These are phyloP conservation scores for Danio aesculapii DNA, from an alignment of 2,797 vertebrate species.

Conservation along the genomic window DNA sequence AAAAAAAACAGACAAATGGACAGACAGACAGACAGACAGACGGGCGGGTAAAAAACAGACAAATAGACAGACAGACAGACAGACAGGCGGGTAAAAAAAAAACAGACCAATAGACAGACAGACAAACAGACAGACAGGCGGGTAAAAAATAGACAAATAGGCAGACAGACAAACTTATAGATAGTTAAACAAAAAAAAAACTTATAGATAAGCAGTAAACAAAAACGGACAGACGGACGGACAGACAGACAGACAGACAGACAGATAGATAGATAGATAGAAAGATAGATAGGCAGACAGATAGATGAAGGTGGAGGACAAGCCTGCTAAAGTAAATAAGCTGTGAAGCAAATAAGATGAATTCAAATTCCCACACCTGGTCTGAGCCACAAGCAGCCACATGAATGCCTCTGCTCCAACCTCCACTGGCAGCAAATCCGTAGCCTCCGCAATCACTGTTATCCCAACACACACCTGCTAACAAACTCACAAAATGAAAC, in stretches of 20 bases:
- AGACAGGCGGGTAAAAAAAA: too few species aligned
- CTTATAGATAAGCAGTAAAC: too few species aligned
- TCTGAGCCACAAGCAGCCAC: constrained; percentile 54
- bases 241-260: background rate
- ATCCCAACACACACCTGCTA: constrained; percentile 32
- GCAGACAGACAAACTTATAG: too few species aligned
- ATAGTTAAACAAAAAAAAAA: too few species aligned
- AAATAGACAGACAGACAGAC: background rate
- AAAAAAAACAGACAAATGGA: accelerated
- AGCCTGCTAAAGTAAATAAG: constrained; percentile 30
- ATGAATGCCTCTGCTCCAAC: constrained; percentile 58
- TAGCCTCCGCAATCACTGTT: constrained; percentile 26
- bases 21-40: background rate
- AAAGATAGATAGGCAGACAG: background rate
- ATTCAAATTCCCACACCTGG: constrained; percentile 68
- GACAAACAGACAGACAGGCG: too few species aligned
- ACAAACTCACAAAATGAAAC: background rate
- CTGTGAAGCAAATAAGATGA: constrained; percentile 66
- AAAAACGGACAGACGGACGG: too few species aligned
- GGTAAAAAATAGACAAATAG: too few species aligned
- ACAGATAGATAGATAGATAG: background rate
- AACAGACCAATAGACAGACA: too few species aligned
- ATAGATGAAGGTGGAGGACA: constrained; percentile 35
- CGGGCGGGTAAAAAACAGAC: too few species aligned
- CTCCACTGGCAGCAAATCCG: constrained; percentile 17